Percentiles rank a stretch among this genome's conserved stretches.
phyloP scores from a whole-genome alignment of 2,888 invertebrate species.

The Athetis lepigone region DNA sequence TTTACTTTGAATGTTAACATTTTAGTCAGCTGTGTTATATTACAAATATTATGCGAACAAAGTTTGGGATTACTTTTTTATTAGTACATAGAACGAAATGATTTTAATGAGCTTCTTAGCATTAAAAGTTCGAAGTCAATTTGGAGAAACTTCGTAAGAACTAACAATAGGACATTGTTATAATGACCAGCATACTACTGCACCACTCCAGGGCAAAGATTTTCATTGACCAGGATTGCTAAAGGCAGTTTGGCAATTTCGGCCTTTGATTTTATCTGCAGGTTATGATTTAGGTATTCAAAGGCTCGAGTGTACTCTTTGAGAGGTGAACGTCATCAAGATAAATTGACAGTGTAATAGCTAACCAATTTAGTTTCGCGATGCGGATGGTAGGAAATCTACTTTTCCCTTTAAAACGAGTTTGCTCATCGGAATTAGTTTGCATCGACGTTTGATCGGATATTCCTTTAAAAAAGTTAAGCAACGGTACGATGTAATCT shows the following conservation, averaged over 20 bases:
- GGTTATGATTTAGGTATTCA: constrained; percentile 3
- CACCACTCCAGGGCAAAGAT: no score
- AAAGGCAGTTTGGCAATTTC: no score
- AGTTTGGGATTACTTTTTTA: constrained; percentile 12
- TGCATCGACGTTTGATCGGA: constrained; percentile 88
- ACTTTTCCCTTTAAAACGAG: constrained; percentile 81
- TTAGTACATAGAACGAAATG: background rate
- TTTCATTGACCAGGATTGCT: no score
- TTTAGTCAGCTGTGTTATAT: constrained; percentile 23
- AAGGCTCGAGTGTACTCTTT: constrained; percentile 46
- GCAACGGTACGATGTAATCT: constrained; percentile 77
- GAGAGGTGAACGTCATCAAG: constrained; percentile 58
- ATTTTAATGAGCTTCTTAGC: background rate
- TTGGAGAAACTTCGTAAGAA: background rate
- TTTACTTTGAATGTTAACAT: constrained; percentile 7
- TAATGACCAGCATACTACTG: no score
- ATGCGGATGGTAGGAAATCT: constrained; percentile 77
- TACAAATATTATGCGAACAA: constrained; percentile 10
- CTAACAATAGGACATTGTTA: no score
- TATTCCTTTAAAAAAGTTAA: constrained; percentile 88
- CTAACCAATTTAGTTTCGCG: constrained; percentile 84
- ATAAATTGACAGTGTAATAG: constrained; percentile 86
- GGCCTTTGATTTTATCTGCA: no score
- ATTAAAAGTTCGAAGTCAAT: background rate
- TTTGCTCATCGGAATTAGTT: constrained; percentile 89